phyloP scores from a whole-genome alignment of 2,113 vertebrate species.

The Aegypius monachus region DNA sequence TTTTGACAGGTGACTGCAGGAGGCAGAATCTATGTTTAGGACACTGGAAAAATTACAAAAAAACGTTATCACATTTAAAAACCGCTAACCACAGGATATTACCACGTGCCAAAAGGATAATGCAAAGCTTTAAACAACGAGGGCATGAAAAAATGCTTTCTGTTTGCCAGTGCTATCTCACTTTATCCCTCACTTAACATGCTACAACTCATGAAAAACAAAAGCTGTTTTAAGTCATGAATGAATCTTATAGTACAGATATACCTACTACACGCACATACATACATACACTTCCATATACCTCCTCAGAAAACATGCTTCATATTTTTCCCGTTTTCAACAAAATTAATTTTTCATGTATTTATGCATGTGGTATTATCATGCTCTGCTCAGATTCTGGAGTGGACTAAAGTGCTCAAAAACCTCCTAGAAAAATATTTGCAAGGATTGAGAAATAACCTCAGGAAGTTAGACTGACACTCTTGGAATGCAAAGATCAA shows the following conservation, averaged over 20 bases:
- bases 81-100: background rate
- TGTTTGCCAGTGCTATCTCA: background rate
- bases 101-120: background rate
- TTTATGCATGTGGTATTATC: background rate
- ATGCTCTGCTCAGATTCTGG: background rate
- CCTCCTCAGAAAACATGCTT: background rate
- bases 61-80: background rate
- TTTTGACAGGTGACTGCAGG: background rate
- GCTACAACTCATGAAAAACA: background rate
- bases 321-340: background rate
- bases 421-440: conserved; percentile 42
- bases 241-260: background rate
- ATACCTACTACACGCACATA: background rate
- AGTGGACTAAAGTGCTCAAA: background rate
- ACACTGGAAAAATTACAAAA: background rate
- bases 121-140: background rate
- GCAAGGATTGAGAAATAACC: conserved; percentile 28
- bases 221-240: background rate
- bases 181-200: background rate
- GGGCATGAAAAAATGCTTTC: background rate
- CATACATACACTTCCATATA: background rate
- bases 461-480: conserved; percentile 20
- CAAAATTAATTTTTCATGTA: background rate
- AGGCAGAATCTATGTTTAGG: background rate
- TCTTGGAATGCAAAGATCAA: conserved; percentile 50